These are phyloP conservation scores for Kuschelorhynchus macadamiae DNA, from an alignment of 2,888 invertebrate species.

Conservation along the genomic window DNA sequence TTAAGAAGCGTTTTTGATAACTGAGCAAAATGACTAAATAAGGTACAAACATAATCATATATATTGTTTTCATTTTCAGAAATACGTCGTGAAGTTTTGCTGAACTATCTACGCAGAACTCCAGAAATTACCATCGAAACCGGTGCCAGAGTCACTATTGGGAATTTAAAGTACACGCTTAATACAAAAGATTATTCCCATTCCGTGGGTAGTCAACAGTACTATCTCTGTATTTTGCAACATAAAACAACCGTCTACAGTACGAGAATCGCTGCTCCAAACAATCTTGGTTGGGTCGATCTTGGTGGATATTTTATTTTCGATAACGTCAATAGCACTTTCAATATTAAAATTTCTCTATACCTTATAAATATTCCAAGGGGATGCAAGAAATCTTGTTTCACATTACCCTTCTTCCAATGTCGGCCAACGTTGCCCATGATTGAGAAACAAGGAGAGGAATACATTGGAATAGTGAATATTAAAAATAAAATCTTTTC, in stretches of 20 bases:
- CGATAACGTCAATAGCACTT: slow-evolving; percentile 18
- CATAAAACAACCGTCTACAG: slow-evolving; percentile 19
- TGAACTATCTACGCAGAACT: slow-evolving; percentile 8
- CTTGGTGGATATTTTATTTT: slow-evolving; percentile 17
- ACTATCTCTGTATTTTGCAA: slow-evolving; percentile 21
- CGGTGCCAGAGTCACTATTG: slow-evolving; percentile 14
- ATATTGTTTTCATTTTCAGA: slow-evolving; percentile 10
- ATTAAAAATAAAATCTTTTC: slow-evolving; percentile 15
- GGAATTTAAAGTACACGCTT: slow-evolving; percentile 15
- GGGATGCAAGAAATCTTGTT: background rate
- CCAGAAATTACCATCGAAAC: background rate
- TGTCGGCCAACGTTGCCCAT: background rate
- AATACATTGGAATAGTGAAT: slow-evolving; percentile 12
- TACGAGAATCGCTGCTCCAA: slow-evolving; percentile 18
- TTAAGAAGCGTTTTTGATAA: too few relatives aligned
- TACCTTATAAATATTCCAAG: slow-evolving; percentile 1
- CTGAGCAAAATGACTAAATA: background rate
- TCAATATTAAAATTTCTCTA: slow-evolving; percentile 22
- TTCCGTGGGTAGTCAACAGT: background rate
- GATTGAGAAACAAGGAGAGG: slow-evolving; percentile 24
- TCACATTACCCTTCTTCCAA: background rate
- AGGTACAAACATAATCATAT: background rate
- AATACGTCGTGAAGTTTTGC: slow-evolving; percentile 1
- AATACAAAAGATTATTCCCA: background rate
- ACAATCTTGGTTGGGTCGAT: slow-evolving; percentile 27